Base-by-base conservation (phyloP, 2,888 invertebrate species). In the Xestia rhomboidea region DNA sequence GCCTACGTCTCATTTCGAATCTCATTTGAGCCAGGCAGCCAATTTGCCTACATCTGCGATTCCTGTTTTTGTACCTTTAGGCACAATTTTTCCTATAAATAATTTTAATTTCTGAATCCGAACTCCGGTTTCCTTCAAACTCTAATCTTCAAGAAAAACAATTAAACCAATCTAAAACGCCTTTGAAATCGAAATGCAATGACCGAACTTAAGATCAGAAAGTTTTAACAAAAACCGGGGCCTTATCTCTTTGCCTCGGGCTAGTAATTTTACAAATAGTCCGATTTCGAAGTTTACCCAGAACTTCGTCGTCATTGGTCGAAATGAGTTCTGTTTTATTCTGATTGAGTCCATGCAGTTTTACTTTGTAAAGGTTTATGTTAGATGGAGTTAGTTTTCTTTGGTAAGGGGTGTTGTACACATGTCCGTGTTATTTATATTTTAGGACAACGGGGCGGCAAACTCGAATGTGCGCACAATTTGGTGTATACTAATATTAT, bases 241-340 rank as follows among this genome's bases (percentile, higher is more conserved):
- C 30, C 73, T 73, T 86, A 86, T 85, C 84, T 76, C 49, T 21
- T 15, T 11, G 77, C 83, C 44, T 57, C 68, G 69, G 68, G 83
- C 74, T 54, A 75, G 87, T 82, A 66, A 87, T 84, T 81, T 85
- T 79, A 79, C 81, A 82, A 87, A 87, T 81, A 81, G 84, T 77
- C 87, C 38, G 84, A 86, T 83, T 84, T 77, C 62, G 34, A 82
- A 86, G 64, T 86, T 67, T 51, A 78, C 38, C 64, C 77, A 57
- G 76, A 80, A 86, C 79, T 80, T 81, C 11, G 68, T 69, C 80
- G 46, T 84, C 85, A 87, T 85, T 84, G 84, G 73, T 68, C 41
- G 74, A 66, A 73, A 87, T 81, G 87, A 81, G 81, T 74, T 80
- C 79, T 81, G 62, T 68, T 75, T 75, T 64, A 70, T 77, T 81